These are phyloP conservation scores for Oxytorus armatus DNA, from an alignment of 2,888 invertebrate genomes.

Conservation along the genomic window DNA sequence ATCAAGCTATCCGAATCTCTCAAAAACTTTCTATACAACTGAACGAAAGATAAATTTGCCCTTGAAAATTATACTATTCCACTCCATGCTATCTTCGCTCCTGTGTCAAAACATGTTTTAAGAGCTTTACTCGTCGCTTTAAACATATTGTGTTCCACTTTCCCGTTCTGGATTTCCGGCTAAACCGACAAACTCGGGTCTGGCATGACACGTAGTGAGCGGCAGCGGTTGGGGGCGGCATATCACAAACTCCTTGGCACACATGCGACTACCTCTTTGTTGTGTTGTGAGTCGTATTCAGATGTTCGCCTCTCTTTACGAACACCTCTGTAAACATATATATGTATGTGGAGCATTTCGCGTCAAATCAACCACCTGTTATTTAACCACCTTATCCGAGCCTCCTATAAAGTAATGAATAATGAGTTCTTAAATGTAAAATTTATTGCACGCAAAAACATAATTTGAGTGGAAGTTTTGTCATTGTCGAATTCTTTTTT, in stretches of 20 bases:
- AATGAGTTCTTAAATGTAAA: too few relatives aligned
- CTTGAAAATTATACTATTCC: background rate
- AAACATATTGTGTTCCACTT: conserved; percentile 5
- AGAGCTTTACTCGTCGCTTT: background rate
- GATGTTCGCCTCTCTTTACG: conserved; percentile 34
- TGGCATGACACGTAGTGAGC: conserved; percentile 12
- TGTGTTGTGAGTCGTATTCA: conserved; percentile 38
- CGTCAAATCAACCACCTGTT: too few relatives aligned
- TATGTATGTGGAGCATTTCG: background rate
- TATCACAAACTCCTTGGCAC: conserved; percentile 56
- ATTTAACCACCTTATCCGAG: too few relatives aligned
- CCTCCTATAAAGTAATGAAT: too few relatives aligned
- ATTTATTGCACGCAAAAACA: too few relatives aligned
- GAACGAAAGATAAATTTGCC: background rate
- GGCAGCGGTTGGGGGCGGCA: conserved; percentile 22
- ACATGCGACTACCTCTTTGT: conserved; percentile 16
- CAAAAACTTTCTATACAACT: background rate
- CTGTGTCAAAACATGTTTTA: background rate
- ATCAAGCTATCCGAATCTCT: background rate
- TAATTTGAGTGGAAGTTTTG: too few relatives aligned
- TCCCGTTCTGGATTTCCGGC: conserved; percentile 6
- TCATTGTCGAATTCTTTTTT: too few relatives aligned
- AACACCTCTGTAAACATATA: background rate
- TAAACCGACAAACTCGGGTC: background rate
- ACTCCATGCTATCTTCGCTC: background rate